These are phyloP conservation scores for Petrocephalus zakoni DNA, from an alignment of 2,113 vertebrate species.

Conservation along the genomic window DNA sequence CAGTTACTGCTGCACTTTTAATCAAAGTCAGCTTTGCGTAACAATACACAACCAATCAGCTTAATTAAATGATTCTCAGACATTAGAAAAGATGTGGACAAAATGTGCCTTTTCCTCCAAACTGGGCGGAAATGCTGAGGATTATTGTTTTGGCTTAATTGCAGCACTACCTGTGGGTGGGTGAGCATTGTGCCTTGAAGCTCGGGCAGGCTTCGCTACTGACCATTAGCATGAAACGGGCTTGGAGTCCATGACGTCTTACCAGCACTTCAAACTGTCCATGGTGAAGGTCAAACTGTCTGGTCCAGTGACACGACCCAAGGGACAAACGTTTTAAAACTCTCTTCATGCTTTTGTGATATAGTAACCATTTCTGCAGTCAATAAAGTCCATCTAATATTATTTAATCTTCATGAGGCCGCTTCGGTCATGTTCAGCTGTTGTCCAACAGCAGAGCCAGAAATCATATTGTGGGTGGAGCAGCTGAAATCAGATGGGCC, in stretches of 20 bases:
- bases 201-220: neutral
- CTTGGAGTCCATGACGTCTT: neutral
- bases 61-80: neutral
- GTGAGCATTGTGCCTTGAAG: neutral
- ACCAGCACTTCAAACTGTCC: neutral
- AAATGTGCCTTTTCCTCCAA: neutral
- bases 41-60: neutral
- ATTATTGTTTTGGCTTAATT: neutral
- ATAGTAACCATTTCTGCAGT: constrained; percentile 20
- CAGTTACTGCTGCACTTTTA: neutral
- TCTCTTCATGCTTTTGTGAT: neutral
- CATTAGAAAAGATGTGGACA: neutral
- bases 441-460: neutral
- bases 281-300: neutral
- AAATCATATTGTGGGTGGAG: neutral
- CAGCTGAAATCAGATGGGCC: neutral
- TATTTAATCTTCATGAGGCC: neutral
- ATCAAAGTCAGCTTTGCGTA: neutral
- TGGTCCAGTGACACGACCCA: neutral
- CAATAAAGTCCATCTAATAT: neutral
- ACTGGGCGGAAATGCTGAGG: neutral
- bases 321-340: neutral
- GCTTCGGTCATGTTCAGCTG: neutral
- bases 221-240: neutral
- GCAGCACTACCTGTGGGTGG: neutral